These are phyloP conservation scores for Metaphire vulgaris DNA, from an alignment of 1,140 invertebrate genomes.

Conservation along the genomic window DNA sequence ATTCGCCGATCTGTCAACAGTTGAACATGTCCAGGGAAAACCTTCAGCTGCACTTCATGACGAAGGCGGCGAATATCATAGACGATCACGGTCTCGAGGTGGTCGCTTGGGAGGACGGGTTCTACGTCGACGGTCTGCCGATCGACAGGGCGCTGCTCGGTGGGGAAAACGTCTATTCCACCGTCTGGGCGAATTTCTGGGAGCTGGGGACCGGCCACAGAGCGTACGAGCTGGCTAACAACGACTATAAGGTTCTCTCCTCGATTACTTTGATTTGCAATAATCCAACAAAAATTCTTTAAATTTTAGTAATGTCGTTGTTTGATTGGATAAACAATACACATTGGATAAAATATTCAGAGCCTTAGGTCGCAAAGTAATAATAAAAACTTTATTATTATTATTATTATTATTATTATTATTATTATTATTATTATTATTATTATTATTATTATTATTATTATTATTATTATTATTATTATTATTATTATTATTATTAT, in stretches of 20 bases:
- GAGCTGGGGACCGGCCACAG: constrained; percentile 38
- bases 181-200: constrained; percentile 45
- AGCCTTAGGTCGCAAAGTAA: too few relatives aligned
- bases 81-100: constrained; percentile 32
- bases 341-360: too few relatives aligned
- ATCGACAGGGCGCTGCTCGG: neutral
- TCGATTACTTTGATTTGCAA: too few relatives aligned
- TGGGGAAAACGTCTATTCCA: constrained; percentile 32
- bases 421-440: too few relatives aligned
- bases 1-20: constrained; percentile 35
- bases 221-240: constrained; percentile 42
- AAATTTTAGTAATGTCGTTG: too few relatives aligned
- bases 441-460: too few relatives aligned
- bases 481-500: too few relatives aligned
- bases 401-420: too few relatives aligned
- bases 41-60: constrained; percentile 35
- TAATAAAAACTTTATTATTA: too few relatives aligned
- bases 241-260: constrained; percentile 47
- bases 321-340: too few relatives aligned
- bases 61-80: constrained; percentile 31
- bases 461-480: too few relatives aligned
- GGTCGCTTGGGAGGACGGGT: constrained; percentile 45
- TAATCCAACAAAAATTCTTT: too few relatives aligned
- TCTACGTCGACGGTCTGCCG: neutral
- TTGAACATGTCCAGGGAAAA: neutral